A percentile compares a stretch with the other conserved stretches of the same genome.
Evolutionary conservation across 2,888 invertebrate genomes (phyloP).

Genomic region (Lingula anatina): DNA sequence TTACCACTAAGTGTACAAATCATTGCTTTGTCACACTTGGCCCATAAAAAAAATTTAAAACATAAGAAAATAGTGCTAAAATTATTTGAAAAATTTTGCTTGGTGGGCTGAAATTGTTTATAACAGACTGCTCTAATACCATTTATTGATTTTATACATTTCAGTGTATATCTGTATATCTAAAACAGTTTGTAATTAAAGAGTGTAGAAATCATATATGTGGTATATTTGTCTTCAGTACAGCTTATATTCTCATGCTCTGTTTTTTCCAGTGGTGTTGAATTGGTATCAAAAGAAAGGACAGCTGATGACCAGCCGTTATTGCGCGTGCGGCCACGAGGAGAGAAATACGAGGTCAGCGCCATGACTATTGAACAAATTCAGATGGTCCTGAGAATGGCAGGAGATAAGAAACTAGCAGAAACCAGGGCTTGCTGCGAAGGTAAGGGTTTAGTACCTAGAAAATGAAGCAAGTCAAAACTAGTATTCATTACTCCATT

Average conservation of each 20-base stretch:
- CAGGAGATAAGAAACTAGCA: constrained; percentile 40
- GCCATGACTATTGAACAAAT: constrained; percentile 31
- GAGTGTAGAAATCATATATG: too few relatives aligned
- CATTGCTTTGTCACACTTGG: too few relatives aligned
- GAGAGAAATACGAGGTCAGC: constrained; percentile 22
- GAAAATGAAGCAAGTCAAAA: too few relatives aligned
- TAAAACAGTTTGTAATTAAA: too few relatives aligned
- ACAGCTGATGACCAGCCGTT: constrained; percentile 27
- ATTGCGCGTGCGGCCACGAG: constrained; percentile 26
- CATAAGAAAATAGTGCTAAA: background rate
- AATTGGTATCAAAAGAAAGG: constrained; percentile 25
- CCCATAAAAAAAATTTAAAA: background rate
- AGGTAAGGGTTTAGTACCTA: constrained; percentile 26
- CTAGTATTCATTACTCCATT: too few relatives aligned
- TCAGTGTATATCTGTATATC: too few relatives aligned
- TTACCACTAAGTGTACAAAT: too few relatives aligned
- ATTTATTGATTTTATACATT: too few relatives aligned
- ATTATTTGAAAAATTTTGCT: background rate
- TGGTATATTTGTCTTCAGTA: background rate
- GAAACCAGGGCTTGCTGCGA: constrained; percentile 45
- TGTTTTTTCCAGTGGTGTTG: constrained; percentile 22
- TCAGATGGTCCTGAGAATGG: constrained; percentile 29
- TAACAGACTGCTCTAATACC: too few relatives aligned
- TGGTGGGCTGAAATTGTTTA: background rate
- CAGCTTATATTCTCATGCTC: background rate